Percentiles rank a stretch among this genome's conserved stretches.
Evolutionary conservation across 2,888 invertebrate species (phyloP).

Genomic region (Chironomus tentans): DNA sequence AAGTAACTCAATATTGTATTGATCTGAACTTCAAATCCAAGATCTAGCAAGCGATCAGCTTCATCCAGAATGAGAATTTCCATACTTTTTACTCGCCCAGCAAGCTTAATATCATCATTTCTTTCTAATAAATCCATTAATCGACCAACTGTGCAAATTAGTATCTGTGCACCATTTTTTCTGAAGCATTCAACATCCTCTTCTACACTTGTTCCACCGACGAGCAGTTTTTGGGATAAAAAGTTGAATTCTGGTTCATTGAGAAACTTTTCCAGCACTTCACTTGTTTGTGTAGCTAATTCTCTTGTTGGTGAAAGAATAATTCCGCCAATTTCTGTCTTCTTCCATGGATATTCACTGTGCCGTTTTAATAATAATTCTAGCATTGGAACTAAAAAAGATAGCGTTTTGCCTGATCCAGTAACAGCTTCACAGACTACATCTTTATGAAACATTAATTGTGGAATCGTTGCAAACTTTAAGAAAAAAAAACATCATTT

Average conservation of each 20-base stretch:
- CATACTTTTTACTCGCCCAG: constrained; percentile 65
- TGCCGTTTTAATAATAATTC: constrained; percentile 65
- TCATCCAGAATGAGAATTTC: constrained; percentile 93
- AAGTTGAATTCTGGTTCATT: constrained; percentile 44
- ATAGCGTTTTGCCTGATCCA: constrained; percentile 95
- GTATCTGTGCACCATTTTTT: constrained; percentile 66
- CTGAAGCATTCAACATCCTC: constrained; percentile 61
- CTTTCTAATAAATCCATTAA: constrained; percentile 75
- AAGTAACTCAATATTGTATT: constrained; percentile 83
- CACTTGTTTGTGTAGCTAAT: constrained; percentile 80
- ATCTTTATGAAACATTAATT: constrained; percentile 84
- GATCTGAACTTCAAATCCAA: constrained; percentile 80
- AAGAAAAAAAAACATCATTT: constrained; percentile 34
- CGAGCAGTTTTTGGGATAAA: constrained; percentile 52
- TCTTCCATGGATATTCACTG: constrained; percentile 53
- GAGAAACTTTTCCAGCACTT: constrained; percentile 50
- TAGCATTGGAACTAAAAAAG: constrained; percentile 86
- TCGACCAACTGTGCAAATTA: constrained; percentile 92
- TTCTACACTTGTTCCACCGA: constrained; percentile 77
- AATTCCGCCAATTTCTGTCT: constrained; percentile 74
- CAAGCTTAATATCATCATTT: constrained; percentile 58
- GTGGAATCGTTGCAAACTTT: constrained; percentile 80
- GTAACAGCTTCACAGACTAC: constrained; percentile 98
- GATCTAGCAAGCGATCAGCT: constrained; percentile 87
- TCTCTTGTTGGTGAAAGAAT: constrained; percentile 95